A percentile compares a stretch with the other conserved stretches of the same genome.
Evolutionary conservation across 2,113 vertebrate species (phyloP).

Genomic region (Girardinichthys multiradiatus): DNA sequence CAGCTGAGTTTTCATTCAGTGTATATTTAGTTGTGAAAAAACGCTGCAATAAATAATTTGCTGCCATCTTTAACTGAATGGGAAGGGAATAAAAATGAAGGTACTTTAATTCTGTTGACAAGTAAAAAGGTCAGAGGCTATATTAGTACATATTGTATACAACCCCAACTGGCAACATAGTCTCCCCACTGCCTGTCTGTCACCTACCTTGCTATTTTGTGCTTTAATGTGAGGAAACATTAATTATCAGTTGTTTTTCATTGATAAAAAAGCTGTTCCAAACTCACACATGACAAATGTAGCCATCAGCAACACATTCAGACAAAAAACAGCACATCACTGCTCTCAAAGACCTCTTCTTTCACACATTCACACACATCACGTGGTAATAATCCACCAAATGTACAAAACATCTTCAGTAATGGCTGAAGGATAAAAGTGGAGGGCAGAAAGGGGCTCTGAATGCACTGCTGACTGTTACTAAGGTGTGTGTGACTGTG

Average conservation of each 20-base stretch:
- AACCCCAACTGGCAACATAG: too few species aligned
- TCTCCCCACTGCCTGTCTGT: conserved; percentile 20
- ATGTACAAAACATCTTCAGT: conserved; percentile 65
- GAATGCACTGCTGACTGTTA: conserved; percentile 65
- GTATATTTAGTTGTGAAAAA: too few species aligned
- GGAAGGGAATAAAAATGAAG: background rate
- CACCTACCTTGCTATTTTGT: conserved; percentile 14
- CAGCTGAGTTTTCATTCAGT: too few species aligned
- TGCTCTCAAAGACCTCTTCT: conserved; percentile 32
- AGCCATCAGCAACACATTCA: conserved; percentile 49
- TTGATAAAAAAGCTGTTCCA: conserved; percentile 46
- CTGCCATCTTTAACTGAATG: background rate
- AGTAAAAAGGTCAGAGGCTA: background rate
- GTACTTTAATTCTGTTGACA: background rate
- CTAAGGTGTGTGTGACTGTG: conserved; percentile 25
- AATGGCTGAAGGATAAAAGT: conserved; percentile 67
- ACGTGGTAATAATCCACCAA: conserved; percentile 56
- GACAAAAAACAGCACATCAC: conserved; percentile 34
- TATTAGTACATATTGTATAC: background rate
- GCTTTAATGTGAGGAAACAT: background rate
- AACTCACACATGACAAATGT: conserved; percentile 31
- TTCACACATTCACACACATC: conserved; percentile 52
- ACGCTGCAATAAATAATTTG: background rate
- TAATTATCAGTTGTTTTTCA: conserved; percentile 14
- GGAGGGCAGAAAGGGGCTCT: conserved; percentile 47